Evolutionary conservation across 1,140 invertebrate species (phyloP).

Genomic region (Forficula auricularia): DNA sequence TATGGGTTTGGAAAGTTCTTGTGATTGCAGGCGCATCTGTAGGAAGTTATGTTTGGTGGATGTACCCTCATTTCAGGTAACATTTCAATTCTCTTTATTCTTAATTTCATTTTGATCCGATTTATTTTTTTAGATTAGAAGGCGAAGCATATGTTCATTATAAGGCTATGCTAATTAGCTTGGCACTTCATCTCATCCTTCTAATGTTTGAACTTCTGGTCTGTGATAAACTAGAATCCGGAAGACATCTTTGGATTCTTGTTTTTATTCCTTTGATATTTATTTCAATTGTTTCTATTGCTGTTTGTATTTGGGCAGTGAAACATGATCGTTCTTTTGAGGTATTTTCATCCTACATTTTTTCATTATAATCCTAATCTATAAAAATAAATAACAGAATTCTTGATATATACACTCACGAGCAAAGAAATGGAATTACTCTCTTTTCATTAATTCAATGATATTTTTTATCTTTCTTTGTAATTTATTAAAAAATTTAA

Average conservation of each 20-base stretch:
- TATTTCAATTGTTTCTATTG: constrained; percentile 87
- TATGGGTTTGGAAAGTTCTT: constrained; percentile 92
- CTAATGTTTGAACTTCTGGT: constrained; percentile 92
- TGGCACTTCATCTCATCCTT: constrained; percentile 81
- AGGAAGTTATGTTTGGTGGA: constrained; percentile 87
- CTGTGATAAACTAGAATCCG: constrained; percentile 83
- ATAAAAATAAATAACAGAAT: no score
- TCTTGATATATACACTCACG: no score
- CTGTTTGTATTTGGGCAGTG: constrained; percentile 93
- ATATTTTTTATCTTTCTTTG: no score
- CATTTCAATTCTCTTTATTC: no score
- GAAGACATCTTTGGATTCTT: constrained; percentile 82
- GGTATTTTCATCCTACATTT: no score
- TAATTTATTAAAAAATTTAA: no score
- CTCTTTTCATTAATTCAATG: no score
- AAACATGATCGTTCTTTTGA: constrained; percentile 95
- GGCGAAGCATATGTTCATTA: constrained; percentile 91
- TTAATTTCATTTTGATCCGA: no score
- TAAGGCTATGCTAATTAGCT: constrained; percentile 89
- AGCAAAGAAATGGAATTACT: no score
- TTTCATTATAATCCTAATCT: no score
- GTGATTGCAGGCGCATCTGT: constrained; percentile 74
- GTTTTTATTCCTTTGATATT: constrained; percentile 93
- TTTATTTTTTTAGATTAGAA: constrained; percentile 50
- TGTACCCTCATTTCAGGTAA: constrained; percentile 80